Conservation (phyloP, 30 jellyfish, hydroid and myxozoan genomes). For the Rhopilema esculentum region DNA sequence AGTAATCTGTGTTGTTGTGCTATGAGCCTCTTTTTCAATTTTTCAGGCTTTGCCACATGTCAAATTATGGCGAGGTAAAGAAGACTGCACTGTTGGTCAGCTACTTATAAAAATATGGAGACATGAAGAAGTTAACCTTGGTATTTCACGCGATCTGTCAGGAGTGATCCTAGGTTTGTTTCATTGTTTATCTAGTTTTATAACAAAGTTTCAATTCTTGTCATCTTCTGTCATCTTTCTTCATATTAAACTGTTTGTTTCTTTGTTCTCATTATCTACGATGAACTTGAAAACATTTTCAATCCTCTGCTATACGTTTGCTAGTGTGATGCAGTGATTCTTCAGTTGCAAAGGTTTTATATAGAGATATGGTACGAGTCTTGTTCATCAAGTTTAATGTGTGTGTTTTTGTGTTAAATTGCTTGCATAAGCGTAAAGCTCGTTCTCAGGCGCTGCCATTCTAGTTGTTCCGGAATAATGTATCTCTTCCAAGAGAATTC, state of each 20-base stretch:
- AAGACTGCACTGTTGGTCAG: conserved; percentile 72
- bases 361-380: no score
- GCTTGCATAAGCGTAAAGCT: no score
- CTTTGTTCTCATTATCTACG: no score
- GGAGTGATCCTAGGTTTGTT: conserved; percentile 73
- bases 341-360: no score
- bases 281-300: no score
- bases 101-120: conserved; percentile 80
- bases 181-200: background rate
- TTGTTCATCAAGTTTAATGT: no score
- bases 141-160: conserved; percentile 66
- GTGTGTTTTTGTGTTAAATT: no score
- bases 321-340: no score
- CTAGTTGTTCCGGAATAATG: no score
- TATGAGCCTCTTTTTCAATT: background rate
- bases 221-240: background rate
- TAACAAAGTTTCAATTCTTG: background rate
- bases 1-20: background rate
- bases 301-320: no score
- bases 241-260: background rate
- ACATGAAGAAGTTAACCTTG: conserved; percentile 75
- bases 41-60: conserved; percentile 80
- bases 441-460: no score
- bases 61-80: conserved; percentile 83
- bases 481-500: no score